Base-by-base conservation (phyloP, 1,140 invertebrate species). In the Platorchestia sp. region DNA sequence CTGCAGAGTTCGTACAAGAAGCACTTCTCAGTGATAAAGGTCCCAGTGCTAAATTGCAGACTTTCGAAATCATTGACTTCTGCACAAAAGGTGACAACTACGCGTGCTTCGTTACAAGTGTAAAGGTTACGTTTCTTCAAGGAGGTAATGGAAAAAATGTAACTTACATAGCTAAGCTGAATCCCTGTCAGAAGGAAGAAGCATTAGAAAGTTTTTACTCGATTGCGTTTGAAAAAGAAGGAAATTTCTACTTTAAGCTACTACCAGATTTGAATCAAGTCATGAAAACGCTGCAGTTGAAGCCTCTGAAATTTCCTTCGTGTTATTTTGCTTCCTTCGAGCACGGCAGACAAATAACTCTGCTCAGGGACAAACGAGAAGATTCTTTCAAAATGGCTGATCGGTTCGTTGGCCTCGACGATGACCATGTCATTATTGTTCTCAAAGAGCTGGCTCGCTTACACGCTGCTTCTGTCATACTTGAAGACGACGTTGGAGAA, bases 51-150 rank as follows among this genome's bases (percentile, higher is more conserved):
- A 41, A 86, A 14, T 95, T 86, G 1, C 44, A 51, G n/a, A 47
- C 43, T 43, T 95, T 91, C 95, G 45, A 93, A 22, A 90, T 96
- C 7, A 45, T 91, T 51, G 95, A 96, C 59, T 95, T 96, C 95
- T 95, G 53, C 89, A 95, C 51, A 3, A 95, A 96, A 95, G 95
- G 95, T 40, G 95, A 96, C 95, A 96, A 96, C 45, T 96, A 95
- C 51, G 95, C 95, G 5, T 95, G 44, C 14, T 45, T 95, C 16
- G 95, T 96, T n/a, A 95, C 45, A 45, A 96, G 95, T 95, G 95
- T 96, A 22, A 42, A 95, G 95, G 95, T 96, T 22, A 45, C 41
- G 41, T 96, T 51, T 53, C 41, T 16, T 36, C 95, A 95, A 7
- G 89, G 86, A 44, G 87, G 95, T 0, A 16, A 95, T 27, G 89